These are phyloP conservation scores for Pterobdella sp. DNA, from an alignment of 2,888 invertebrate genomes.

Conservation along the genomic window DNA sequence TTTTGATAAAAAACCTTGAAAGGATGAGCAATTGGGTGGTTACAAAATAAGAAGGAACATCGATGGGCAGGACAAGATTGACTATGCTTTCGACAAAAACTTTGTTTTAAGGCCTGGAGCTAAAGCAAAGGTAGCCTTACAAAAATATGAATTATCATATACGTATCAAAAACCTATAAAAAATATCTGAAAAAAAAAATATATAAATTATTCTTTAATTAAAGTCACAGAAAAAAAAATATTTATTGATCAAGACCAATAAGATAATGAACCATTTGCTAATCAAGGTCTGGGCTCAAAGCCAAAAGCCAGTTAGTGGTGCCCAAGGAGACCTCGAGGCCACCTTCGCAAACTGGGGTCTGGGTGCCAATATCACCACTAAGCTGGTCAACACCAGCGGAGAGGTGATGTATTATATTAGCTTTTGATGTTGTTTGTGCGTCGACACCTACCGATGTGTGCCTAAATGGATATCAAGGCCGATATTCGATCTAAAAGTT, in stretches of 20 bases:
- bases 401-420: constrained; percentile 44
- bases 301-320: constrained; percentile 19
- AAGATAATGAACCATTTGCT: no score
- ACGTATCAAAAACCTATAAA: no score
- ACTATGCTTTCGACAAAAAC: constrained; percentile 28
- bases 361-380: constrained; percentile 53
- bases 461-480: no score
- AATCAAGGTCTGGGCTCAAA: constrained; percentile 33
- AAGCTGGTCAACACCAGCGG: constrained; percentile 52
- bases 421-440: not conserved
- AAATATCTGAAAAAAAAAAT: not conserved
- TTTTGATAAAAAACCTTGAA: no score
- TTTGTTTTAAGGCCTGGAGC: constrained; percentile 29
- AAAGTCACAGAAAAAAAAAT: not conserved
- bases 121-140: constrained; percentile 34
- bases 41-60: constrained; percentile 33
- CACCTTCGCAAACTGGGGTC: constrained; percentile 47
- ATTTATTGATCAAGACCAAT: not conserved
- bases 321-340: constrained; percentile 35
- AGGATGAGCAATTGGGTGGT: constrained; percentile 34
- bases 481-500: not conserved
- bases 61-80: constrained; percentile 31
- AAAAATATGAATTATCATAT: no score
- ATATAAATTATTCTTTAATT: not conserved
- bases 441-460: not conserved